phyloP scores from a whole-genome alignment of 2,888 invertebrate genomes.

The Lymantria monacha region DNA sequence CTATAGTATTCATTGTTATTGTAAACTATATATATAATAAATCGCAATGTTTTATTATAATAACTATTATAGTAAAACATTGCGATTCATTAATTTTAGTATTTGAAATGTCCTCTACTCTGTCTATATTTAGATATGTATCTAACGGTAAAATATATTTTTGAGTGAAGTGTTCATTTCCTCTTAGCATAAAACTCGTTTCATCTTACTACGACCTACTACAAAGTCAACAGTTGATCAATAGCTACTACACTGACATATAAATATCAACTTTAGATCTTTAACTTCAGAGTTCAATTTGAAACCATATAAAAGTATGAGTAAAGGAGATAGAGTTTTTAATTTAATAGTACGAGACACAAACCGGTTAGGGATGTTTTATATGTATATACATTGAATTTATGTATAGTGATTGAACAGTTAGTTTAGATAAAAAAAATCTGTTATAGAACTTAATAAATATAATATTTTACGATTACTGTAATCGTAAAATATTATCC shows the following conservation, averaged over 20 bases:
- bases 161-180: constrained; percentile 62
- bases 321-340: constrained; percentile 38
- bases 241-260: constrained; percentile 5
- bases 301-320: constrained; percentile 7
- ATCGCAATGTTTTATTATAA: no score
- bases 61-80: no score
- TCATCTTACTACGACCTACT: constrained; percentile 74
- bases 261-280: constrained; percentile 3
- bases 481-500: neutral
- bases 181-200: constrained; percentile 69
- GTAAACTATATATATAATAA: no score
- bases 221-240: constrained; percentile 48
- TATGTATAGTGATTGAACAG: constrained; percentile 14
- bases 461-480: neutral
- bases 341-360: constrained; percentile 30
- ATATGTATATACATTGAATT: neutral
- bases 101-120: neutral
- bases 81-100: no score
- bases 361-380: constrained; percentile 57
- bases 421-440: constrained; percentile 4
- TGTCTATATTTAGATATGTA: constrained; percentile 49
- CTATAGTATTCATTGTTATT: no score
- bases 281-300: constrained; percentile 9
- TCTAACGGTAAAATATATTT: constrained; percentile 65
- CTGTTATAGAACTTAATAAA: neutral